A percentile compares a stretch with the other conserved stretches of the same genome.
phyloP scores from a whole-genome alignment of 1,140 invertebrate species.

The Brachionus rotundiformis region DNA sequence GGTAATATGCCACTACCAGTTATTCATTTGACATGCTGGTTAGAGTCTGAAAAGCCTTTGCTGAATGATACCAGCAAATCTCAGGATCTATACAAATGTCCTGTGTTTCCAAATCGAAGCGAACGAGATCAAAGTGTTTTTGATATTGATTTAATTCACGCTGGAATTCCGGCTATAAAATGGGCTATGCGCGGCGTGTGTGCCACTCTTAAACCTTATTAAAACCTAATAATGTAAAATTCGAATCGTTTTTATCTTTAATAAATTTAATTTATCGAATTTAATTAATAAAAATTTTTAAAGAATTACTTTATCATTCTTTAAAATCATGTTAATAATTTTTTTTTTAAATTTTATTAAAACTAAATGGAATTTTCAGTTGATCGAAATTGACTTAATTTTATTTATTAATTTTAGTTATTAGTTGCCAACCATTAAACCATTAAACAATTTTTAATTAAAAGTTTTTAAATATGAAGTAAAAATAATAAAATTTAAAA shows the following conservation, averaged over 20 bases:
- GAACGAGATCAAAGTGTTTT: constrained; percentile 52
- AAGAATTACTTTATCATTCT: no score
- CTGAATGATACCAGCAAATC: constrained; percentile 13
- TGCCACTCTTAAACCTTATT: constrained; percentile 60
- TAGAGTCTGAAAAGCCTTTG: constrained; percentile 36
- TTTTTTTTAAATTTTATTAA: no score
- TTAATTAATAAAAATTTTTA: no score
- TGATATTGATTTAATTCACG: constrained; percentile 61
- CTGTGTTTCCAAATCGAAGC: constrained; percentile 17
- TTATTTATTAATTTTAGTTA: no score
- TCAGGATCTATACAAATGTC: constrained; percentile 41
- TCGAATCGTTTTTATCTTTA: background rate
- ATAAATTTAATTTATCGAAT: background rate
- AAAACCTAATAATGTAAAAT: constrained; percentile 5
- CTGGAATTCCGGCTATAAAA: constrained; percentile 57
- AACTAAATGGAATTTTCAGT: no score
- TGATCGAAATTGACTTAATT: no score
- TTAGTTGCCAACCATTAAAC: no score
- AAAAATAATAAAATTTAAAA: no score
- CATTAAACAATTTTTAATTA: no score
- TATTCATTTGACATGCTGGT: constrained; percentile 60
- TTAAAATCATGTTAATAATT: no score
- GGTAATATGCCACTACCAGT: constrained; percentile 60
- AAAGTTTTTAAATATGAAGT: no score
- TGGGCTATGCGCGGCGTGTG: constrained; percentile 63